Conservation (phyloP, 2,888 invertebrate species). For the Phaedon cochleariae region DNA sequence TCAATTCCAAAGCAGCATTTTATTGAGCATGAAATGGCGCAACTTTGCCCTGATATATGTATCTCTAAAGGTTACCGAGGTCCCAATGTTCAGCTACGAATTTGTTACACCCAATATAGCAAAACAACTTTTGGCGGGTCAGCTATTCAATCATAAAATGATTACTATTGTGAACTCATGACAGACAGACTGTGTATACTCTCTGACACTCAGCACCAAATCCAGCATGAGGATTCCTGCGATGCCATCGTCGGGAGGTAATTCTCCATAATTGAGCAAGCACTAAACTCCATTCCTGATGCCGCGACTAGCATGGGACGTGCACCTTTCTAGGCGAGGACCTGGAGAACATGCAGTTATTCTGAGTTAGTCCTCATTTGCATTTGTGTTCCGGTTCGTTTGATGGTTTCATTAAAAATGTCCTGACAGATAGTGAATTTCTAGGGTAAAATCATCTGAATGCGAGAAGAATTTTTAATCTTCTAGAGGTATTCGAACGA, state of each 20-base stretch:
- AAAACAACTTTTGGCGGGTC: no score
- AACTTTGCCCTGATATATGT: no score
- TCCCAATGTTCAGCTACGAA: no score
- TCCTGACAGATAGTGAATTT: background rate
- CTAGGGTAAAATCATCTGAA: background rate
- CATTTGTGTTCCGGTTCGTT: conserved; percentile 7
- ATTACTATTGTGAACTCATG: no score
- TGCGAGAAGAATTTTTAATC: background rate
- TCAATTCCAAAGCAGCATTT: no score
- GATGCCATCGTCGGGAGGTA: background rate
- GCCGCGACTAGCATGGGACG: background rate
- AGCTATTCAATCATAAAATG: no score
- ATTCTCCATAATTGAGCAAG: conserved; percentile 1
- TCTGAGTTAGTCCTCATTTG: background rate
- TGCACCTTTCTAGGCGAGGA: background rate
- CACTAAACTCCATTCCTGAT: background rate
- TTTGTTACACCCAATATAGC: no score
- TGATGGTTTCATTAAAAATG: background rate
- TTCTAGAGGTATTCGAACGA: no score
- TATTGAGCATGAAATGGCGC: no score
- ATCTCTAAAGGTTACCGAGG: no score
- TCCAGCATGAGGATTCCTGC: background rate
- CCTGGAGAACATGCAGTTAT: conserved; percentile 1
- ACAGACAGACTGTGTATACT: no score
- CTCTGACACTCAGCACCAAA: no score